Conservation (phyloP, 2,888 invertebrate genomes). For the Epirrhoe tristata region DNA sequence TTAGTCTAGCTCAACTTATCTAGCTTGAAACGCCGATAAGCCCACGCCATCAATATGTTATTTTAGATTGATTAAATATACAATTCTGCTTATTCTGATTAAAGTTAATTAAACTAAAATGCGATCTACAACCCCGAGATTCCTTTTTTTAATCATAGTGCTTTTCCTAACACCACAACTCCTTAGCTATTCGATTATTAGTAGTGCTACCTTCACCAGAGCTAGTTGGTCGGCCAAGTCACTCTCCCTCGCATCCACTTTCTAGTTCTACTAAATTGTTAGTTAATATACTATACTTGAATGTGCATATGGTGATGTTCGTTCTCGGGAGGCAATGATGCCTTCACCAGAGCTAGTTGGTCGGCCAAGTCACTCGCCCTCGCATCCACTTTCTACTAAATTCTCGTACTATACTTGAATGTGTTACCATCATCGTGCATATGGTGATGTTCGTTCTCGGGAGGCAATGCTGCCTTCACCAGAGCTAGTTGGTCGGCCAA, state of each 20-base stretch:
- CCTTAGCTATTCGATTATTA: too few species aligned
- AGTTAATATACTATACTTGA: too few species aligned
- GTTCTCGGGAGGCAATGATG: slow-evolving; percentile 83
- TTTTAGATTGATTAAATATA: not conserved
- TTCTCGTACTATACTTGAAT: not conserved
- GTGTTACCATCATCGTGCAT: slow-evolving; percentile 71
- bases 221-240: slow-evolving; percentile 87
- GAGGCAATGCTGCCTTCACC: slow-evolving; percentile 81
- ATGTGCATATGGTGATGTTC: slow-evolving; percentile 67
- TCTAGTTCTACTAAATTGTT: slow-evolving; percentile 42
- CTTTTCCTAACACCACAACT: too few species aligned
- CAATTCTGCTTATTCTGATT: too few species aligned
- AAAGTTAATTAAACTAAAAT: too few species aligned
- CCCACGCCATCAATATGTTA: not conserved
- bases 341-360: slow-evolving; percentile 78
- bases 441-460: slow-evolving; percentile 72
- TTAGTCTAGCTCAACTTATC: not conserved
- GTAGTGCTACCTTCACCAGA: slow-evolving; percentile 64
- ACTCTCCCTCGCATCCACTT: slow-evolving; percentile 90
- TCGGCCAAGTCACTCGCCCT: slow-evolving; percentile 89
- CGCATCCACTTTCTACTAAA: slow-evolving; percentile 85
- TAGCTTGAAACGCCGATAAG: not conserved
- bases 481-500: slow-evolving; percentile 85
- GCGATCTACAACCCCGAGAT: too few species aligned
- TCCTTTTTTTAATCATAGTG: too few species aligned